Evolutionary conservation across 2,797 vertebrate species (phyloP), one percentile per base, ranked within the genome.

Genomic region (Rhynchonycteris naso): DNA sequence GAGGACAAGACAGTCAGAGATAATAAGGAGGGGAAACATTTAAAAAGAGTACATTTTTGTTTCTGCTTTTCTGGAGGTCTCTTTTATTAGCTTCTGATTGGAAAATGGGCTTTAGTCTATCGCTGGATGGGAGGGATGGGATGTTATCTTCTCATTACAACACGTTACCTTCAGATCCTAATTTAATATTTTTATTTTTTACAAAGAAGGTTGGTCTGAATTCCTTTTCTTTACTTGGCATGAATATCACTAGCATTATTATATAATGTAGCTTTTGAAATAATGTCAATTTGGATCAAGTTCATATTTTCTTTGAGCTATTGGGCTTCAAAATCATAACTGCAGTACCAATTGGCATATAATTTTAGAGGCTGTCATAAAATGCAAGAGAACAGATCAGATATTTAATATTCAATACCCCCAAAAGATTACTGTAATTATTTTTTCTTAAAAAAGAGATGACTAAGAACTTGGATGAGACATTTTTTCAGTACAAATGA

Each of bases 241-340:
- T n/a, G 59, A 89, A 61, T 19, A 72, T 95, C 22, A 71, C 26
- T 78, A 96, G 72, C 22, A 65, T 96, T 88, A 80, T 90, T 91
- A 88, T 2, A 2, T 95, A 96, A 97, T 93, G 94, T 68, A 95
- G 69, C 54, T 98, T 97, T 96, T 96, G 90, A 79, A 96, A 92
- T 95, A 65, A 93, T 96, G 97, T 97, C 58, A 91, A 10, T 96
- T 97, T 96, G 91, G 92, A 95, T 96, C 43, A 93, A 85, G 54
- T 93, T 97, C 81, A 47, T 91, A 54, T 93, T 97, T 97, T 90
- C 96, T 63, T 91, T 97, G 38, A 95, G 35, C 65, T 95, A 93
- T 95, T 96, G 84, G 16, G 90, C 96, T 98, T 83, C 84, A 94
- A 96, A 97, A 91, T 71, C 85, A 33, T 68, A 95, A 12, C 72